phyloP scores from a whole-genome alignment of 2,113 vertebrate genomes.

The Microcebus jonahi region DNA sequence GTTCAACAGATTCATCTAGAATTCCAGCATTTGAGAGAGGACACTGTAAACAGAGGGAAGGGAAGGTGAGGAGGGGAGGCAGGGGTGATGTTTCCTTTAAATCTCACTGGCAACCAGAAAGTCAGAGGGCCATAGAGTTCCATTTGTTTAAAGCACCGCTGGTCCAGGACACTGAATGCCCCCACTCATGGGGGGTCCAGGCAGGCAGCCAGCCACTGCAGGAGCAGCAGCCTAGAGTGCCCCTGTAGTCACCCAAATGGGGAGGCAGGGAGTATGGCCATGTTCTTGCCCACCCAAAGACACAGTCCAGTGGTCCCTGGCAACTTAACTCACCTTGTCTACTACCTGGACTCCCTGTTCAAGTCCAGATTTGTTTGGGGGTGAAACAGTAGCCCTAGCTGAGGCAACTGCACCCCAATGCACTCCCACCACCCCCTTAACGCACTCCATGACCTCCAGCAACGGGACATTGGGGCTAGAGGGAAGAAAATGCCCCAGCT shows the following conservation, averaged over 20 bases:
- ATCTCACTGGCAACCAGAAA: background rate
- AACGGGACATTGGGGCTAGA: background rate
- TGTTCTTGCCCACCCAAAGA: background rate
- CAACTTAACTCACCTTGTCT: background rate
- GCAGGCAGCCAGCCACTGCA: background rate
- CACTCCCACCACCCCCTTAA: background rate
- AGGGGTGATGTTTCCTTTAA: background rate
- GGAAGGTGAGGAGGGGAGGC: background rate
- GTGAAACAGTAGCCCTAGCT: background rate
- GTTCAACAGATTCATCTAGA: background rate
- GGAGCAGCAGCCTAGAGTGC: background rate
- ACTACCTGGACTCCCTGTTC: background rate
- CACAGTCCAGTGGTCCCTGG: background rate
- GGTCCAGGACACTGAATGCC: background rate
- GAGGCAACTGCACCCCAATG: background rate
- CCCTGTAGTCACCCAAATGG: background rate
- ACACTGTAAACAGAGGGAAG: background rate
- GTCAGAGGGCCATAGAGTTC: background rate
- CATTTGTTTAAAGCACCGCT: background rate
- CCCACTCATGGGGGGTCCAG: no score
- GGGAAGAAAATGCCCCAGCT: slow-evolving; percentile 12
- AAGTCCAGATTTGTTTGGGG: background rate
- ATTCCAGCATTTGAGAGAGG: background rate
- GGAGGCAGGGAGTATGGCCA: background rate
- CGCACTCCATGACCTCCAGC: background rate